A percentile compares a stretch with the other conserved stretches of the same genome.
These are phyloP conservation scores for Tetragonula carbonaria DNA, from an alignment of 2,888 invertebrate genomes.

Conservation along the genomic window DNA sequence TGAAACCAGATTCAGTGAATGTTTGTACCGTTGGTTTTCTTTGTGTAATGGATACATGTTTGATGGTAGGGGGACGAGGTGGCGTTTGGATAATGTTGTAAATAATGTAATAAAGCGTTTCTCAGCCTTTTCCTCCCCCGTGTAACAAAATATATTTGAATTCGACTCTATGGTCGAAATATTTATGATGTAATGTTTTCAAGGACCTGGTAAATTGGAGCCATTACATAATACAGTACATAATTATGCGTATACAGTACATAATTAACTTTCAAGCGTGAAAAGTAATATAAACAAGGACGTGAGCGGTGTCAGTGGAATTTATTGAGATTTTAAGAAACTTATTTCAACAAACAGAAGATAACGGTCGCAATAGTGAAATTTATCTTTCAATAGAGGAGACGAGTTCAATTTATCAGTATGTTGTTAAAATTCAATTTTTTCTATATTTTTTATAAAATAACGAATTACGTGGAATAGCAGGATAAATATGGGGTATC, in stretches of 20 bases:
- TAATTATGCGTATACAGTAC: too few relatives aligned
- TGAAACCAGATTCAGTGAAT: not conserved
- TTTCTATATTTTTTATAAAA: not conserved
- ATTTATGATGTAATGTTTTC: too few relatives aligned
- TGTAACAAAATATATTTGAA: too few relatives aligned
- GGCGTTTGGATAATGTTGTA: not conserved
- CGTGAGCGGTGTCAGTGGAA: not conserved
- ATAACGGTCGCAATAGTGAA: too few relatives aligned
- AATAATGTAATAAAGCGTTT: not conserved
- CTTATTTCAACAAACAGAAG: not conserved
- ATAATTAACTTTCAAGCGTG: too few relatives aligned
- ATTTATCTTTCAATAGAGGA: too few relatives aligned
- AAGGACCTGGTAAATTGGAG: too few relatives aligned
- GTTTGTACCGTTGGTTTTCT: not conserved
- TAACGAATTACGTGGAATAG: too few relatives aligned
- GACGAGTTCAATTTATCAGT: not conserved
- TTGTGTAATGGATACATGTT: slow-evolving; percentile 27
- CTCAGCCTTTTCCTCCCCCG: too few relatives aligned
- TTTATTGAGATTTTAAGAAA: not conserved
- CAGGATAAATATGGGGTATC: not conserved
- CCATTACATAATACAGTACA: too few relatives aligned
- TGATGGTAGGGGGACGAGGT: not conserved
- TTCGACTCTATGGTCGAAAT: too few relatives aligned
- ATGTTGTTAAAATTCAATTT: not conserved
- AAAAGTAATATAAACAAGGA: too few relatives aligned